A percentile compares a stretch with the other conserved stretches of the same genome.
These are phyloP conservation scores for Aethes cnicana DNA, from an alignment of 2,888 invertebrate species.

Conservation along the genomic window DNA sequence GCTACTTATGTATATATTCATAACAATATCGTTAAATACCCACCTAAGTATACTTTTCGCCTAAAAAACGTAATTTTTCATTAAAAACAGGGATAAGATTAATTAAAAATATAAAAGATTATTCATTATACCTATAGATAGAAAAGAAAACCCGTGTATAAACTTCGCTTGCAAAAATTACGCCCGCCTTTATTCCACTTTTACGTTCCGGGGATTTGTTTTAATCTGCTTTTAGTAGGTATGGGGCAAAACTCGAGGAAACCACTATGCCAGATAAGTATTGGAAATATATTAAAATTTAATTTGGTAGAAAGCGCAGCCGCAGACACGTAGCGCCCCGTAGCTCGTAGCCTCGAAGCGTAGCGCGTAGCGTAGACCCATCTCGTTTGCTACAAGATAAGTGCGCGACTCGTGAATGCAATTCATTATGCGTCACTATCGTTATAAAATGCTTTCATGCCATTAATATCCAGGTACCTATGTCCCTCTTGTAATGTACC, in stretches of 20 bases:
- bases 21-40: no score
- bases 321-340: conserved; percentile 8
- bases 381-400: conserved; percentile 17
- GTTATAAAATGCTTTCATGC: background rate
- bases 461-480: conserved; percentile 14
- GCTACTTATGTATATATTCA: no score
- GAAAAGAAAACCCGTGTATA: no score
- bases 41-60: no score
- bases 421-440: conserved; percentile 4
- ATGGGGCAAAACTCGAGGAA: conserved; percentile 2
- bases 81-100: no score
- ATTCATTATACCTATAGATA: background rate
- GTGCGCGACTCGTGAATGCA: conserved; percentile 16
- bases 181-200: background rate
- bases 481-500: no score
- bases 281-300: conserved; percentile 62
- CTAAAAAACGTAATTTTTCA: no score
- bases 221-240: conserved; percentile 9
- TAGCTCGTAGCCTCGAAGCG: conserved; percentile 8
- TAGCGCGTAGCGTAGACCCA: conserved; percentile 19
- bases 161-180: no score
- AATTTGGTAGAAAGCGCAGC: conserved; percentile 74
- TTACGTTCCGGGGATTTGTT: conserved; percentile 2
- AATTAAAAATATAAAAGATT: background rate
- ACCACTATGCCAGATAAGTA: conserved; percentile 14